phyloP scores from a whole-genome alignment of 2,888 invertebrate species.

The Agapetus fuscipes region DNA sequence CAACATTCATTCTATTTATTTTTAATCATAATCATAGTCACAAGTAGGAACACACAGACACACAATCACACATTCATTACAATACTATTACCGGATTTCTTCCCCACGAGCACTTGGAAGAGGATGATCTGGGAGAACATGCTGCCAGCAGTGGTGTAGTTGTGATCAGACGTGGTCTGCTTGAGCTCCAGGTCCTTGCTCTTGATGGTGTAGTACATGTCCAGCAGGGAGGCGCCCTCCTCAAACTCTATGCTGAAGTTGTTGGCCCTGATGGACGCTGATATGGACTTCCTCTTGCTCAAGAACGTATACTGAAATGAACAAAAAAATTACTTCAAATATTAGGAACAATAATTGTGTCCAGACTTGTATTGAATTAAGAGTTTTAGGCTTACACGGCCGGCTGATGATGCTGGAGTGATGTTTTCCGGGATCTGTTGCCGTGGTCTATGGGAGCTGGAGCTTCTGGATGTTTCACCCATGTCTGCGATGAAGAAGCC shows the following conservation, averaged over 20 bases:
- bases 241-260: slow-evolving; percentile 29
- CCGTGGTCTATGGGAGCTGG: too few relatives aligned
- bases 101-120: slow-evolving; percentile 44
- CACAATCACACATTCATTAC: too few relatives aligned
- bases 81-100: slow-evolving; percentile 38
- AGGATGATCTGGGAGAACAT: slow-evolving; percentile 45
- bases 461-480: too few relatives aligned
- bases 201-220: slow-evolving; percentile 31
- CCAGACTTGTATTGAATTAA: too few relatives aligned
- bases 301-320: slow-evolving; percentile 27
- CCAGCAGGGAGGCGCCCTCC: slow-evolving; percentile 24
- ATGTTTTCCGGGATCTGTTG: too few relatives aligned
- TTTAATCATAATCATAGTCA: too few relatives aligned
- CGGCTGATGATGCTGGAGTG: too few relatives aligned
- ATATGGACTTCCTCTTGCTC: slow-evolving; percentile 28
- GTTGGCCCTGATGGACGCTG: slow-evolving; percentile 28
- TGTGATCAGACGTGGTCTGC: slow-evolving; percentile 33
- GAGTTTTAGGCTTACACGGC: too few relatives aligned
- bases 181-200: slow-evolving; percentile 24
- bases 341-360: too few relatives aligned
- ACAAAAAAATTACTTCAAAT: slow-evolving; percentile 3
- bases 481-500: too few relatives aligned
- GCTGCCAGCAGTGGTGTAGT: slow-evolving; percentile 37
- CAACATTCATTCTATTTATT: too few relatives aligned
- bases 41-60: too few relatives aligned